Base-by-base conservation (phyloP, 2,888 invertebrate species). In the Cecidostiba fungosa region DNA sequence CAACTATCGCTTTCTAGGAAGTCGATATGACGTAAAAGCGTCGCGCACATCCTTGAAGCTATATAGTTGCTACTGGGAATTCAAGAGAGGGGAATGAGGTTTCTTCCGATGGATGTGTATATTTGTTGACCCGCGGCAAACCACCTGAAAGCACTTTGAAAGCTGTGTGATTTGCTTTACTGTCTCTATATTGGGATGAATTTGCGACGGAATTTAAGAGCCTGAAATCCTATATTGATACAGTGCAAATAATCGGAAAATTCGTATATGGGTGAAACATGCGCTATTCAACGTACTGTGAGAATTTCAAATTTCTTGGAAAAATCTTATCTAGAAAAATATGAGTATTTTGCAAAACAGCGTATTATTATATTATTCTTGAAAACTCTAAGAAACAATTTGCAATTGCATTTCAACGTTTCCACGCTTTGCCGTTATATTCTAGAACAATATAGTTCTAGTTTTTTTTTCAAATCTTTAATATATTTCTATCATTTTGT, bases 81-180 rank as follows among this genome's bases (percentile, higher is more conserved):
- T 39, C 62, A 8, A 39, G 77, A 77, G 77, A 77, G 26, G 43
- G 39, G 50, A 62, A 26, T 39, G 54, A 54, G 77, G 47, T 77
- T 82, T 69, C 76, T 77, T 70, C 70, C 50, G 14, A 23, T 76
- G 72, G 54, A 81, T 50, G 32, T 29, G 43, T 69, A 77, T 69
- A 82, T 54, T 66, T 76, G 47, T 82, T 82, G 70, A 54, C 69
- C 82, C 54, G 54, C 70, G 77, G 82, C n/a, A 77, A 83, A 77
- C 77, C 72, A 47, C 29, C 23, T 54, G 59, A 70, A 72, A 83
- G 77, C 39, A 59, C 59, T 77, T 72, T 6, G 50, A 66, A 82
- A 82, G n/a, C 66, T 66, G 66, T 66, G 66, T 32, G 82, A 83
- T 83, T 83, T 77, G 77, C 77, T 77, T 62, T 54, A 36, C 72